phyloP scores from a whole-genome alignment of 2,888 invertebrate genomes.

The Charanyca ferruginea region DNA sequence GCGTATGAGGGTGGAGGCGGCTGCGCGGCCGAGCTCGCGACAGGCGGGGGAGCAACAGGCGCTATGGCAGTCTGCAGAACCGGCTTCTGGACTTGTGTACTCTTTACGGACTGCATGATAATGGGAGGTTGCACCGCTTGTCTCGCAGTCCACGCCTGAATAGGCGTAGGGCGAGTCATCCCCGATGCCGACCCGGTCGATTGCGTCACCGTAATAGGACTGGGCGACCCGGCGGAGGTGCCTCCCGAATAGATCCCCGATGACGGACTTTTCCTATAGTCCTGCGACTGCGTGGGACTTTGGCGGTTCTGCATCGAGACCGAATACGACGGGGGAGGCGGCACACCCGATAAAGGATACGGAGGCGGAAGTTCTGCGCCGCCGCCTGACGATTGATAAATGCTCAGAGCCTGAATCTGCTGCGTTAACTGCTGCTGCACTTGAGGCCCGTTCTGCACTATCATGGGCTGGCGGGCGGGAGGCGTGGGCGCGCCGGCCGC shows the following conservation, averaged over 20 bases:
- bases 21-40: slow-evolving; percentile 86
- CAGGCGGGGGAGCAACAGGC: slow-evolving; percentile 94
- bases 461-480: slow-evolving; percentile 94
- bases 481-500: slow-evolving; percentile 89
- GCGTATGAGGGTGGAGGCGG: slow-evolving; percentile 96
- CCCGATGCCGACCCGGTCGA: slow-evolving; percentile 92
- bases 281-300: slow-evolving; percentile 95
- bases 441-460: slow-evolving; percentile 95
- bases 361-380: slow-evolving; percentile 93
- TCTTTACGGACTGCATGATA: slow-evolving; percentile 99
- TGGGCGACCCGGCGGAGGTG: slow-evolving; percentile 96
- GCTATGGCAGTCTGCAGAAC: slow-evolving; percentile 98
- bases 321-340: slow-evolving; percentile 96
- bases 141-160: slow-evolving; percentile 96
- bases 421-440: slow-evolving; percentile 96
- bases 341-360: slow-evolving; percentile 92
- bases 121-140: slow-evolving; percentile 98
- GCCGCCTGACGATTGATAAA: slow-evolving; percentile 93
- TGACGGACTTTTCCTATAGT: slow-evolving; percentile 96
- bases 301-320: slow-evolving; percentile 97
- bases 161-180: slow-evolving; percentile 95
- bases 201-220: slow-evolving; percentile 94
- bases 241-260: slow-evolving; percentile 96
- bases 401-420: slow-evolving; percentile 96
- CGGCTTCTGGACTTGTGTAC: slow-evolving; percentile 98